These are phyloP conservation scores for Caenorhabditis doughertyi DNA, from an alignment of 2,888 invertebrate genomes.

Conservation along the genomic window DNA sequence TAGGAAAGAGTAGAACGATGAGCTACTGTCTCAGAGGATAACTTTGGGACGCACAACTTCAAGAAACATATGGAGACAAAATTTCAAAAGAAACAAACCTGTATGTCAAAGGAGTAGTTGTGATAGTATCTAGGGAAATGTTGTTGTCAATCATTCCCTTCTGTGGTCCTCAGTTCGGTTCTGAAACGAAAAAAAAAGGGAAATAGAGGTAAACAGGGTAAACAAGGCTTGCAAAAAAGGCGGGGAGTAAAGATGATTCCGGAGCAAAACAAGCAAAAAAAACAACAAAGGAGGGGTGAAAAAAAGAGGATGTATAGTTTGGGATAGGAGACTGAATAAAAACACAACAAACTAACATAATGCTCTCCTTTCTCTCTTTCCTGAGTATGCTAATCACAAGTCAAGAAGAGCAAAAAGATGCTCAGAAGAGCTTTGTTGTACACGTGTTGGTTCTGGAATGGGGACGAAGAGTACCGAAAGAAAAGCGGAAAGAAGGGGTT, in stretches of 20 bases:
- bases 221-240: slow-evolving; percentile 21
- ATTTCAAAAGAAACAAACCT: slow-evolving; percentile 44
- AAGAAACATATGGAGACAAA: too few relatives aligned
- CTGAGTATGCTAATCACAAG: slow-evolving; percentile 51
- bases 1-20: too few relatives aligned
- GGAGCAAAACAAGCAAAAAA: slow-evolving; percentile 37
- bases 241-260: slow-evolving; percentile 17
- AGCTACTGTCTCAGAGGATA: too few relatives aligned
- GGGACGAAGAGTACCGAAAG: slow-evolving; percentile 12
- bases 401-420: slow-evolving; percentile 28
- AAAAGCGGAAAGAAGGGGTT: not conserved
- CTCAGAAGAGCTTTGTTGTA: not conserved
- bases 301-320: slow-evolving; percentile 52
- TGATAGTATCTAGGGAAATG: slow-evolving; percentile 40
- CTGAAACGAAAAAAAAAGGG: slow-evolving; percentile 1
- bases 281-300: slow-evolving; percentile 23
- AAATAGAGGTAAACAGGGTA: slow-evolving; percentile 50
- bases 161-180: slow-evolving; percentile 1
- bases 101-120: slow-evolving; percentile 52
- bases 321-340: slow-evolving; percentile 50
- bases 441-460: slow-evolving; percentile 4
- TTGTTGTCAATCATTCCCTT: slow-evolving; percentile 17
- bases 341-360: slow-evolving; percentile 3
- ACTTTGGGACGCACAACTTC: too few relatives aligned
- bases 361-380: not conserved